phyloP scores from a whole-genome alignment of 37 sponge, comb jelly and placozoan species.

The Hormiphora californensis region DNA sequence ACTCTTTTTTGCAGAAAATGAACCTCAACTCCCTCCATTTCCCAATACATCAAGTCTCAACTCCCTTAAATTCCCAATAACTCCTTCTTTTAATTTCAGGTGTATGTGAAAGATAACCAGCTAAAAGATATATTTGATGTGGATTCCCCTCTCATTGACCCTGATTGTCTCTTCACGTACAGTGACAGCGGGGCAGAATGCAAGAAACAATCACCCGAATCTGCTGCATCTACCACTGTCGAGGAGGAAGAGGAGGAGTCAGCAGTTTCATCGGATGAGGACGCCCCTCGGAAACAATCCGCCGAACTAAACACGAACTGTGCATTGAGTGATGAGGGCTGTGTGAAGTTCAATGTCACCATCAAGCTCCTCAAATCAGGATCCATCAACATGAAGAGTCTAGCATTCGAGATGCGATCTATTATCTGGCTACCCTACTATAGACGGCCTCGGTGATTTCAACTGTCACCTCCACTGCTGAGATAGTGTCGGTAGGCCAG shows the following conservation, averaged over 20 bases:
- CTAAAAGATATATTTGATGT: conserved; percentile 22
- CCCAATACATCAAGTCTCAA: not conserved
- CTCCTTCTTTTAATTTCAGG: not conserved
- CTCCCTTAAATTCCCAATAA: not conserved
- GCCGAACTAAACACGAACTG: conserved; percentile 42
- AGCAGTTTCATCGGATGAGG: not conserved
- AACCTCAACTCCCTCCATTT: not conserved
- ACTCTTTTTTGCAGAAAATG: not conserved
- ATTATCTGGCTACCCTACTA: conserved; percentile 46
- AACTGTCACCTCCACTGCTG: conserved; percentile 16
- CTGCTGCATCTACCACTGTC: not conserved
- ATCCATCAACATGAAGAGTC: conserved; percentile 44
- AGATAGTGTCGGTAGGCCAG: conserved; percentile 17
- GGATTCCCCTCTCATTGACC: not conserved
- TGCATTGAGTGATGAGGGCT: conserved; percentile 4
- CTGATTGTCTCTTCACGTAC: conserved; percentile 37
- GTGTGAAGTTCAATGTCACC: conserved; percentile 24
- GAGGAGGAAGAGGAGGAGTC: not conserved
- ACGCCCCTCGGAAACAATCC: not conserved
- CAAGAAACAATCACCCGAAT: not conserved
- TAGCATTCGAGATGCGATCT: conserved; percentile 45
- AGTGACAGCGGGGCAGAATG: not conserved
- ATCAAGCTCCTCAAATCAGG: conserved; percentile 49
- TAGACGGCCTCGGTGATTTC: conserved; percentile 4
- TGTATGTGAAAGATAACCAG: conserved; percentile 49